phyloP scores from a whole-genome alignment of 2,888 invertebrate genomes.

The Plebejus anna region DNA sequence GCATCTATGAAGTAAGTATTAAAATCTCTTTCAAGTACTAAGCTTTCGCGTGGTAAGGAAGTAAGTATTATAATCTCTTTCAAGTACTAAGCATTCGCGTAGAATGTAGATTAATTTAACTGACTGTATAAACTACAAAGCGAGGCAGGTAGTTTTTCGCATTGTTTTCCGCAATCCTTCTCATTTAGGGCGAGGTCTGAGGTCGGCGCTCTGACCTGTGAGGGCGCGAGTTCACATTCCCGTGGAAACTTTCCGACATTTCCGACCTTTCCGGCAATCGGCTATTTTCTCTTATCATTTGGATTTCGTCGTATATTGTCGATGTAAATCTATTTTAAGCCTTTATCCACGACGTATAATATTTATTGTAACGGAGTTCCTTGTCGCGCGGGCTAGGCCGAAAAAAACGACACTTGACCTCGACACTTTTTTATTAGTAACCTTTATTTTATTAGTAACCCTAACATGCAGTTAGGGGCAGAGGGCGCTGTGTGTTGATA shows the following conservation, averaged over 20 bases:
- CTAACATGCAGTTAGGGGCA: too few relatives aligned
- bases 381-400: too few relatives aligned
- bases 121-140: neutral
- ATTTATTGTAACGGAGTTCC: too few relatives aligned
- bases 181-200: neutral
- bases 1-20: too few relatives aligned
- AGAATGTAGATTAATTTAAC: neutral
- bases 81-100: too few relatives aligned
- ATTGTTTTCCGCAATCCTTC: slow-evolving; percentile 17
- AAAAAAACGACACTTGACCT: too few relatives aligned
- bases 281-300: neutral
- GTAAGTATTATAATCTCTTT: too few relatives aligned
- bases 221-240: slow-evolving; percentile 9
- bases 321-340: neutral
- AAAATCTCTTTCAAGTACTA: too few relatives aligned
- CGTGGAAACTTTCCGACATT: neutral
- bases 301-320: neutral
- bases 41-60: neutral
- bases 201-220: neutral
- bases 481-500: too few relatives aligned
- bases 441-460: too few relatives aligned
- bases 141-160: neutral
- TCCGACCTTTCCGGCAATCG: neutral
- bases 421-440: too few relatives aligned
- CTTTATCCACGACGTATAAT: neutral